Evolutionary conservation across 2,113 vertebrate genomes (phyloP), one percentile per base, ranked within the genome.

Genomic region (Sinocyclocheilus anophthalmus): DNA sequence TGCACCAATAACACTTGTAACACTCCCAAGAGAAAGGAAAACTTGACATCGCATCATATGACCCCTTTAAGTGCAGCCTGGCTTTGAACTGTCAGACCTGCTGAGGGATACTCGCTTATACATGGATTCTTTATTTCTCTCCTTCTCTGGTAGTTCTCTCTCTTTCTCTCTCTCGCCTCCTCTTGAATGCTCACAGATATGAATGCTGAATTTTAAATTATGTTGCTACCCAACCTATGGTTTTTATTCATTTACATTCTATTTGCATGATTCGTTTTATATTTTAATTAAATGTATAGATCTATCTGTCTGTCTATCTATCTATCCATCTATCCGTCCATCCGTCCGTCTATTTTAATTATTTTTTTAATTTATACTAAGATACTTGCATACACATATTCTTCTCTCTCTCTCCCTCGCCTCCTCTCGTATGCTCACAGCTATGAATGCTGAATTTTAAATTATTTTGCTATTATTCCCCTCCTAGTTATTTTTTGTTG

Each of bases 11-110:
- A n/a, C 26, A 26, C 26, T 26, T 26, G 26, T 26, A 26, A 26
- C 26, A 26, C 26, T 26, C 26, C 26, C 1, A 26, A 26, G 26
- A 26, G 26, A 26, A 26, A 26, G 26, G 26, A 26, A 26, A 26
- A 26, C 26, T 26, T 26, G 26, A 26, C 1, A 26, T 26, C 26
- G 26, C 26, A 26, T 26, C 26, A 26, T 26, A 26, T 26, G 26
- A 26, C 26, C 26, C 1, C 26, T 26, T 26, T 84, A 84, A 83
- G 48, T 59, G 20, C 77, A 63, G 85, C 33, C 55, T 4, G 37
- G 42, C 85, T 86, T 86, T 82, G 85, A 86, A 86, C 85, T 86
- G 78, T 82, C 85, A 86, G 70, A 86, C 26, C 53, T 22, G 65
- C 57, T 33, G 70, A 82, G 57, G 55, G n/a, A 82, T 63, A 45